Evolutionary conservation across 2,113 vertebrate genomes (phyloP), one percentile per base, ranked within the genome.

Genomic region (Nothocercus nigrocapillus): DNA sequence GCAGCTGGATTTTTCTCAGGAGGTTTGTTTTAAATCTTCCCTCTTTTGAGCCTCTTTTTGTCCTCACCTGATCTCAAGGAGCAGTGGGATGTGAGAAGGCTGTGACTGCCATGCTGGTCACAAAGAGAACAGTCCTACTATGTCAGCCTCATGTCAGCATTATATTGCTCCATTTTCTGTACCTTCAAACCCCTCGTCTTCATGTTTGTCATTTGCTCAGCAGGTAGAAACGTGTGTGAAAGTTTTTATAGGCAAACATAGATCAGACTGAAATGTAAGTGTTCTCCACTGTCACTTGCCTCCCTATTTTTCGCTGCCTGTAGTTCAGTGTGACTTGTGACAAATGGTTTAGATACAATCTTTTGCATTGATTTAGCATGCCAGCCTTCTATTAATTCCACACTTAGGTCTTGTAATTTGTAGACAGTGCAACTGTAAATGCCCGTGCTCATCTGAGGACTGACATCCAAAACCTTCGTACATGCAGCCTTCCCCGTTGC

Each of bases 341-440:
- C 84, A 69, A 42, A 68, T 0, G 0, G 30, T 85, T 87, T 91
- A 84, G 83, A 88, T 53, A 30, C 13, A 68, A 85, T 51, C 77
- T 89, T 92, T 87, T 80, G 87, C 91, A 87, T 2, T 73, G 89
- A 94, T 91, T 95, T 79, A 76, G 24, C 70, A 49, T 58, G 78
- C 82, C 91, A 93, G 44, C 34, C 81, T 76, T 1, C 0, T 80
- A 94, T 93, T 85, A 86, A 95, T 95, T 66, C 53, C 70, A 82
- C 70, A 25, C 30, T 75, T 73, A 53, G 47, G 47, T 82, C 83
- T 61, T 87, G 74, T 79, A 83, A 85, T 78, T 89, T 87, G 81
- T 9, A 87, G 81, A 44, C 4, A 4, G 34, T 32, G 61, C 36
- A 90, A 22, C 64, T 61, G 18, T 70, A 77, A 93, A 42, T 76